Conservation (phyloP, 2,888 invertebrate species). For the Idaea straminata region DNA sequence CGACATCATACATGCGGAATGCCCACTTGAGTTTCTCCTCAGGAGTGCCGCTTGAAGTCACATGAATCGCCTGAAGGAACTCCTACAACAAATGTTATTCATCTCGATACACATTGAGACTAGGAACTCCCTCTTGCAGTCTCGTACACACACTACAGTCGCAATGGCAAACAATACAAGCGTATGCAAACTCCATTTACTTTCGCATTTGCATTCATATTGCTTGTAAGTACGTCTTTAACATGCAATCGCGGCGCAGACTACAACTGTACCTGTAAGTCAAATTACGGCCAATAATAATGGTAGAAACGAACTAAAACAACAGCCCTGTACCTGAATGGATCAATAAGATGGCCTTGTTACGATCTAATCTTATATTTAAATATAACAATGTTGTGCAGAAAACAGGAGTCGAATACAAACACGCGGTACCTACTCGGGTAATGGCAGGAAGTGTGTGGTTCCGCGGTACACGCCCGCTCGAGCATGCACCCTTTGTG, state of each 20-base stretch:
- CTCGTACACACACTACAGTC: conserved; percentile 14
- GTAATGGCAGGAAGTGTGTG: not conserved
- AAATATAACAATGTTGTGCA: conserved; percentile 5
- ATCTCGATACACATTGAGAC: conserved; percentile 34
- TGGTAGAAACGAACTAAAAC: conserved; percentile 6
- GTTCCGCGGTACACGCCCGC: not conserved
- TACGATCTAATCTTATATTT: conserved; percentile 7
- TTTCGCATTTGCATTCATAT: conserved; percentile 13
- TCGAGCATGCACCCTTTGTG: conserved; percentile 8
- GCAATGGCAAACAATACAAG: conserved; percentile 10
- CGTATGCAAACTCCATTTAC: conserved; percentile 8
- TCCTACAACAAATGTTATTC: conserved; percentile 84
- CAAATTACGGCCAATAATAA: conserved; percentile 12
- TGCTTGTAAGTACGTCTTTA: conserved; percentile 1
- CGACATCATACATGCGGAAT: conserved; percentile 99
- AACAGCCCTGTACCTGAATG: conserved; percentile 2
- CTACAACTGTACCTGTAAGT: conserved; percentile 7
- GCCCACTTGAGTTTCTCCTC: conserved; percentile 99
- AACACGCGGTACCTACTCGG: not conserved
- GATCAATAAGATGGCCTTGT: conserved; percentile 18
- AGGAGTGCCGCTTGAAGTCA: conserved; percentile 97
- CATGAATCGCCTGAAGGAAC: conserved; percentile 98
- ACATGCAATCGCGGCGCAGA: conserved; percentile 13
- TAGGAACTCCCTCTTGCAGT: conserved; percentile 3
- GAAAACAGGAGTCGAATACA: not conserved